Evolutionary conservation across 2,888 invertebrate species (phyloP), one percentile per base, ranked within the genome.

Genomic region (Orchesellides sinensis): DNA sequence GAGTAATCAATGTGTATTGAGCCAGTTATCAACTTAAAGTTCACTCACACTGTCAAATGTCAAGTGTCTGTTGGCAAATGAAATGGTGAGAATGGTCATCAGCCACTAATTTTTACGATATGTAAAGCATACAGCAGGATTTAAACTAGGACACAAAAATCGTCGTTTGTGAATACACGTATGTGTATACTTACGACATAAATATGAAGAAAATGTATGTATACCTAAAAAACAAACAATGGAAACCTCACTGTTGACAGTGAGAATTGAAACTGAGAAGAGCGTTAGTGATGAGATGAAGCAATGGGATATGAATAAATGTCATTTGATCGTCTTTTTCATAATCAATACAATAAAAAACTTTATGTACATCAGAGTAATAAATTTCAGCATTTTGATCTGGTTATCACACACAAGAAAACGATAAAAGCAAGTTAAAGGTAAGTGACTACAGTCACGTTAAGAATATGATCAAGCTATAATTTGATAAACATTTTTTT

Each of bases 371-470:
- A n/a, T n/a, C 32, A 35, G 5, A 19, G 29, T 19, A 52, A 69
- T 69, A 69, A 66, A 69, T 35, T 69, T 32, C 27, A 69, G 68
- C 49, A 69, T 52, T 49, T 69, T 69, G 68, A 69, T 69, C 68
- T 45, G 52, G 68, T 69, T 69, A 52, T 69, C 52, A 49, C 68
- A n/a, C n/a, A 52, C 56, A 54, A 52, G 54, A 68, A 77, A 61
- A 49, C 19, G 25, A 61, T 70, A 79, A 79, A 79, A 68, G 35
- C 59, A 54, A 79, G 63, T 61, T 27, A 45, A 40, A 29, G 0
- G 59, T 29, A 79, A 70, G 78, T 79, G 78, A 32, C 54, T 63
- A 23, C 21, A 63, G 63, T 54, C 69, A 79, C 78, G 63, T 79
- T 79, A 52, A 79, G 32, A 61, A 61, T 32, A 79, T 79, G 70